Evolutionary conservation across 2,113 vertebrate species (phyloP).

Genomic region (Eira barbara): DNA sequence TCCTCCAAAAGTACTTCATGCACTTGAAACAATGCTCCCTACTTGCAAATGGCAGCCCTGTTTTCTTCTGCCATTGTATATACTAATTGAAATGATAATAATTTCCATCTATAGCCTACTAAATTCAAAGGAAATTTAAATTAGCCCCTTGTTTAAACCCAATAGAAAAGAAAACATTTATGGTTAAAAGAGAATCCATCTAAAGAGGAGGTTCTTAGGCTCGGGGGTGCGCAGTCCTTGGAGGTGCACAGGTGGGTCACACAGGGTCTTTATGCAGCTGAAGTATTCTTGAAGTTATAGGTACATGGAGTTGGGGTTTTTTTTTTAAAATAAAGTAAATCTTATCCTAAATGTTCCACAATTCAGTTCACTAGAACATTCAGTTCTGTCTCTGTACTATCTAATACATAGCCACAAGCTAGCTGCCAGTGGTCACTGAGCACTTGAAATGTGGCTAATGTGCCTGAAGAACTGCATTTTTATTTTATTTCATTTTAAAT

Average conservation of each 20-base stretch:
- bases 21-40: slow-evolving; percentile 12
- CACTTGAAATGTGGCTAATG: slow-evolving; percentile 23
- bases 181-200: background rate
- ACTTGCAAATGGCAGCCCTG: background rate
- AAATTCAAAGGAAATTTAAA: background rate
- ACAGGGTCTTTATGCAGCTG: background rate
- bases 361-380: background rate
- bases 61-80: background rate
- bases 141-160: background rate
- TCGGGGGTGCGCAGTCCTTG: background rate
- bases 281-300: slow-evolving; percentile 1
- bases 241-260: background rate
- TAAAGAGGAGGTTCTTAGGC: background rate
- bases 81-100: slow-evolving; percentile 18
- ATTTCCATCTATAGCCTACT: background rate
- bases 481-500: slow-evolving; percentile 28
- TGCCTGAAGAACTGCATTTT: background rate
- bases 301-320: background rate
- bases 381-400: background rate
- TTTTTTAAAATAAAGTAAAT: background rate
- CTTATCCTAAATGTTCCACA: background rate
- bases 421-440: background rate
- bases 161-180: slow-evolving; percentile 21
- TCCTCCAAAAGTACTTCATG: slow-evolving; percentile 5
- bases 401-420: background rate